Conservation (phyloP, 2,113 vertebrate species). For the Gavia stellata region DNA sequence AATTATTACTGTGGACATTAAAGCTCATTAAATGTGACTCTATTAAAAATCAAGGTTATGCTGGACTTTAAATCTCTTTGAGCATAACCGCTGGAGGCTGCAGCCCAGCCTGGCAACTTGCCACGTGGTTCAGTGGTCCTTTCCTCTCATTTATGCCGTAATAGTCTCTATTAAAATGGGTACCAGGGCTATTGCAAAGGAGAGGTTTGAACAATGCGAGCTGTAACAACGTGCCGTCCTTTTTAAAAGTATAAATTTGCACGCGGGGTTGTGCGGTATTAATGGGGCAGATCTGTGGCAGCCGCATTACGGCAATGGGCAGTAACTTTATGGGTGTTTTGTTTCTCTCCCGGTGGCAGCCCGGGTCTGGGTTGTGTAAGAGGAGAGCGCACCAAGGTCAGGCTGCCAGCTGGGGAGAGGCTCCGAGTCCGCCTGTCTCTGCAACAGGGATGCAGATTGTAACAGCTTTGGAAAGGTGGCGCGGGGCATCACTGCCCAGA, state of each 20-base stretch:
- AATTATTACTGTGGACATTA: conserved; percentile 66
- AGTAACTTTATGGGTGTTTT: background rate
- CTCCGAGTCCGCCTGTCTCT: background rate
- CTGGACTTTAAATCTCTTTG: conserved; percentile 69
- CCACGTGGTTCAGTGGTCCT: conserved; percentile 49
- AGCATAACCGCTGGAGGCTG: conserved; percentile 46
- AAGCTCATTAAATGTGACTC: conserved; percentile 73
- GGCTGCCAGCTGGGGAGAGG: background rate
- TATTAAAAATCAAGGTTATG: conserved; percentile 73
- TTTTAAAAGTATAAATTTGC: background rate
- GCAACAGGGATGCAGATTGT: background rate
- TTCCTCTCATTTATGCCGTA: conserved; percentile 32
- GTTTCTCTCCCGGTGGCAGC: background rate
- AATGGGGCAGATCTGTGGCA: background rate
- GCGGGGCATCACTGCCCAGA: background rate
- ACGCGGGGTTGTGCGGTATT: background rate
- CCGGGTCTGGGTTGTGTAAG: background rate
- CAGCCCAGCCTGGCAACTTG: conserved; percentile 52
- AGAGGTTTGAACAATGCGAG: background rate
- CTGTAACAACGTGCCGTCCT: background rate
- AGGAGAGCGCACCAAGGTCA: conserved; percentile 10
- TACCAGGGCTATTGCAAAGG: background rate
- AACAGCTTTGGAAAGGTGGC: background rate
- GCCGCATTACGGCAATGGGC: background rate
- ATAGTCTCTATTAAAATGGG: conserved; percentile 16